Conservation (phyloP, 2,113 vertebrate species). For the Oryzias celebensis region DNA sequence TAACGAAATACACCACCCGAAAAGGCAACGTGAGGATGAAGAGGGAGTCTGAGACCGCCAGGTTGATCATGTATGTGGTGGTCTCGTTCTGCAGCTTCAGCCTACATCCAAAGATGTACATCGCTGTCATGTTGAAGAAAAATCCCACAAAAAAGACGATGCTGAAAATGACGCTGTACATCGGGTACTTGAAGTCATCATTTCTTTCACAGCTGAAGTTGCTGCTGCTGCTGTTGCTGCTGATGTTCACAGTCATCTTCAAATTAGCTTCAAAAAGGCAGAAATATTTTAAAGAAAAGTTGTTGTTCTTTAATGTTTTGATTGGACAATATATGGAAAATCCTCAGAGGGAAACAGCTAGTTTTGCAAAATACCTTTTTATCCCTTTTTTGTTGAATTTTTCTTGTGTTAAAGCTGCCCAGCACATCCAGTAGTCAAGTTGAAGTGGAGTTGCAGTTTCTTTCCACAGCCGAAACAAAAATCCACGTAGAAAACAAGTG, state of each 20-base stretch:
- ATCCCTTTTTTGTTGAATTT: constrained; percentile 3
- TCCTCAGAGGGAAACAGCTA: neutral
- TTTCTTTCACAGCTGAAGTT: constrained; percentile 73
- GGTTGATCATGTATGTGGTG: constrained; percentile 97
- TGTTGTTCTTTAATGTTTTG: neutral
- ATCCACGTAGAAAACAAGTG: neutral
- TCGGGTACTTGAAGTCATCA: constrained; percentile 91
- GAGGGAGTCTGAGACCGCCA: constrained; percentile 91
- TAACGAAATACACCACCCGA: constrained; percentile 90
- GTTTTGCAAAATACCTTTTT: constrained; percentile 29
- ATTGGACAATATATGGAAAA: neutral
- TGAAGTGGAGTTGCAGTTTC: constrained; percentile 2
- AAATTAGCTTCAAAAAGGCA: neutral
- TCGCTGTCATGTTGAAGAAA: constrained; percentile 85
- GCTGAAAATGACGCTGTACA: constrained; percentile 89
- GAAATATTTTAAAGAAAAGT: neutral
- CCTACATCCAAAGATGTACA: constrained; percentile 89
- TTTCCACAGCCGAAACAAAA: constrained; percentile 1
- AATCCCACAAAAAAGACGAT: constrained; percentile 92
- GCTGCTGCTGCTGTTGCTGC: neutral
- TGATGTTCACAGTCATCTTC: constrained; percentile 56
- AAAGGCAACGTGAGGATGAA: constrained; percentile 96
- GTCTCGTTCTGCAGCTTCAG: constrained; percentile 92
- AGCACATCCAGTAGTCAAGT: constrained; percentile 8
- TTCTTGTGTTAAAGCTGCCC: neutral